A percentile compares a stretch with the other conserved stretches of the same genome.
Conservation (phyloP, 2,797 vertebrate species). For the Molossus molossus region DNA sequence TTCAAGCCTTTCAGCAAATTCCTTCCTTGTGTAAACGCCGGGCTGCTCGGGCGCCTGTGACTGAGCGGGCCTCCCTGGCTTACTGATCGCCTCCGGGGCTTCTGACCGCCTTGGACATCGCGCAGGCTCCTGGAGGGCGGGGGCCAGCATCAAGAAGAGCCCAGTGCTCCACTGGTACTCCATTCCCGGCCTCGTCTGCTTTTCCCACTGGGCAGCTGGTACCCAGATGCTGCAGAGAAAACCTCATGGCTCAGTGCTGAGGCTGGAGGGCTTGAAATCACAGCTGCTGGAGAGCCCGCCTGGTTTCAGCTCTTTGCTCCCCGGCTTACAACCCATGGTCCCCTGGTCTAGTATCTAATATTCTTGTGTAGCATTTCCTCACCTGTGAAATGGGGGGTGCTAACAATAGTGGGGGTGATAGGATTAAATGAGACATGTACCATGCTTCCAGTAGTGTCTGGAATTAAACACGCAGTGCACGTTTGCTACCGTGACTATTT, state of each 20-base stretch:
- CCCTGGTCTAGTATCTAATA: background rate
- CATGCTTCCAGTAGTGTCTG: background rate
- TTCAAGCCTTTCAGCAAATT: background rate
- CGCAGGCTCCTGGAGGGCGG: background rate
- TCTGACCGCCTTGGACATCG: background rate
- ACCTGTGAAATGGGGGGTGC: background rate
- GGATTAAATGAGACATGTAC: background rate
- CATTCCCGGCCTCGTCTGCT: background rate
- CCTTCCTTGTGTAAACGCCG: background rate
- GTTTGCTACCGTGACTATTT: background rate
- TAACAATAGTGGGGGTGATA: background rate
- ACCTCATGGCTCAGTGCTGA: rapidly evolving
- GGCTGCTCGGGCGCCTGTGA: rapidly evolving
- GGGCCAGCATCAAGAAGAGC: background rate
- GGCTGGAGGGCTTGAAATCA: background rate
- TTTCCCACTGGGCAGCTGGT: background rate
- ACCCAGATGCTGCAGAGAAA: background rate
- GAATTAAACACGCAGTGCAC: background rate
- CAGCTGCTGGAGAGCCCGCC: background rate
- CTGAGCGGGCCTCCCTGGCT: background rate
- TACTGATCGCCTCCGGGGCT: background rate
- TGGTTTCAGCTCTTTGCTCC: background rate
- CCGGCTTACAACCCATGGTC: background rate
- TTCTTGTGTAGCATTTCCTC: background rate
- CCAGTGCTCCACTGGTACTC: rapidly evolving